phyloP scores from a whole-genome alignment of 2,797 vertebrate genomes.

The Catharus ustulatus region DNA sequence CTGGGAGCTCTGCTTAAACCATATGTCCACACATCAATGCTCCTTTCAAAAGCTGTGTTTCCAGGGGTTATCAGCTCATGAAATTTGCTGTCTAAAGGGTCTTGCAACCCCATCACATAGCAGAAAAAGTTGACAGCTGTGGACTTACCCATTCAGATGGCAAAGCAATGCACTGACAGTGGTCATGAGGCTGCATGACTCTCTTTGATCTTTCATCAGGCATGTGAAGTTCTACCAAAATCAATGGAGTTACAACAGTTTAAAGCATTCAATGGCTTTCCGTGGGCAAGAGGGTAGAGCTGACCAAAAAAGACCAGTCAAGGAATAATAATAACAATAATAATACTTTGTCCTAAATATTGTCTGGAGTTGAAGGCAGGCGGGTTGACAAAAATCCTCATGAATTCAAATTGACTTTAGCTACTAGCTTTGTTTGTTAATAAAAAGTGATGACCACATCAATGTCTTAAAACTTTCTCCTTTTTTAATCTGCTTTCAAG shows the following conservation, averaged over 20 bases:
- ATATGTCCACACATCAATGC: not conserved
- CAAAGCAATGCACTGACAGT: not conserved
- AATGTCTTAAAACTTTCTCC: not conserved
- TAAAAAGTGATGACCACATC: not conserved
- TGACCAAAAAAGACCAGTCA: not conserved
- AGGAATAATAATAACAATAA: not conserved
- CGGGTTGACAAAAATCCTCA: not conserved
- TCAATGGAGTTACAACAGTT: not conserved
- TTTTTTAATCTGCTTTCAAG: not conserved
- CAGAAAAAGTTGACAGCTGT: not conserved
- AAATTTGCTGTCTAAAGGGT: not conserved
- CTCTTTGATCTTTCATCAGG: not conserved
- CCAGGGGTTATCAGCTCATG: not conserved
- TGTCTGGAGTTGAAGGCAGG: not conserved
- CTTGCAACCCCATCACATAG: not conserved
- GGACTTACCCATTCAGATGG: not conserved
- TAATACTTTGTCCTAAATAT: not conserved
- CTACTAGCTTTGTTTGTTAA: not conserved
- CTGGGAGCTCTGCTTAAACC: not conserved
- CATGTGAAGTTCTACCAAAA: not conserved
- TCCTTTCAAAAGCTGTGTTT: not conserved
- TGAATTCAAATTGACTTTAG: not conserved
- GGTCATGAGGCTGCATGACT: not conserved
- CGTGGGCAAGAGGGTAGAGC: fast-evolving
- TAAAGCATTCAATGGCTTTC: not conserved